Evolutionary conservation across 2,113 vertebrate genomes (phyloP).

Genomic region (Cottus gobio): DNA sequence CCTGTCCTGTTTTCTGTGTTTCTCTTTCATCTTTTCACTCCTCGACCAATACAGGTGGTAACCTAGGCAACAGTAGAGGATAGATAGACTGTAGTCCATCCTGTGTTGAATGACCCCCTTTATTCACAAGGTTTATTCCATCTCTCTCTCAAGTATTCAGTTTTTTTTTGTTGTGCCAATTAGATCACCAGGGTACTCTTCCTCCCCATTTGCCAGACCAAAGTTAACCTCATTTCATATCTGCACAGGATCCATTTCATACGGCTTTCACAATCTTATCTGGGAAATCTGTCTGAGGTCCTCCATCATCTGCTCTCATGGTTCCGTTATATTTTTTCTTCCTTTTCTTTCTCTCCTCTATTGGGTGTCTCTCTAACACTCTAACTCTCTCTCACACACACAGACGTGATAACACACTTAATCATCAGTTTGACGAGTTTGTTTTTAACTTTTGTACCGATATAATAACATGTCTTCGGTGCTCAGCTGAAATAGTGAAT

Average conservation of each 20-base stretch:
- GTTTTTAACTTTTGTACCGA: constrained; percentile 45
- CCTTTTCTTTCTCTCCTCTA: background rate
- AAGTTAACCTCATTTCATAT: constrained; percentile 53
- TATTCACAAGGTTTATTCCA: constrained; percentile 50
- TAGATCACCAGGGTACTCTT: constrained; percentile 24
- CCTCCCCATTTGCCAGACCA: constrained; percentile 10
- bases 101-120: constrained; percentile 46
- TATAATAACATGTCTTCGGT: constrained; percentile 42
- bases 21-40: constrained; percentile 17
- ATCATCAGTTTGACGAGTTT: constrained; percentile 34
- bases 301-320: background rate
- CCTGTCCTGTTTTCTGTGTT: constrained; percentile 21
- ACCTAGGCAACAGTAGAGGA: constrained; percentile 67
- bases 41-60: constrained; percentile 52
- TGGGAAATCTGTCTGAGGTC: constrained; percentile 12
- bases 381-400: background rate
- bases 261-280: constrained; percentile 29
- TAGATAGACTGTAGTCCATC: constrained; percentile 29
- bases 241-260: constrained; percentile 49
- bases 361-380: background rate
- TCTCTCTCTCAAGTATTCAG: constrained; percentile 15
- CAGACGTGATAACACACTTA: background rate
- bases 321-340: too few species aligned
- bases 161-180: constrained; percentile 20
- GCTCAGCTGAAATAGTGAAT: constrained; percentile 40